These are phyloP conservation scores for Calliopsis andreniformis DNA, from an alignment of 1,140 invertebrate species.

Conservation along the genomic window DNA sequence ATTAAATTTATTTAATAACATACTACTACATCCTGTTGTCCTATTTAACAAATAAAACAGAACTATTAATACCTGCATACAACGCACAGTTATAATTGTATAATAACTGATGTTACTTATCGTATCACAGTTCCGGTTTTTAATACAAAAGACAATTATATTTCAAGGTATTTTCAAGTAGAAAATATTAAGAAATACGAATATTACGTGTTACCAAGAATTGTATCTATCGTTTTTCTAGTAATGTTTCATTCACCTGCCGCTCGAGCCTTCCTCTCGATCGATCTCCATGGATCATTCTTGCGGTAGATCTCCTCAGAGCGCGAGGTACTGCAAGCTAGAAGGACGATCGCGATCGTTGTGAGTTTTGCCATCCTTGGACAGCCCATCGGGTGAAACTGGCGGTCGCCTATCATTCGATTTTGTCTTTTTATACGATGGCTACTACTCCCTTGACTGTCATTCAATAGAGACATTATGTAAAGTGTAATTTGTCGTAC, in stretches of 20 bases:
- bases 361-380: conserved; percentile 55
- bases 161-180: no score
- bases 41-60: no score
- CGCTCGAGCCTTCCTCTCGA: neutral
- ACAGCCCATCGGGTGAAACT: conserved; percentile 55
- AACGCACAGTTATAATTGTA: no score
- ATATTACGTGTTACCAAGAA: no score
- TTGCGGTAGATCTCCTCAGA: conserved; percentile 5
- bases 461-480: conserved; percentile 49
- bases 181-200: no score
- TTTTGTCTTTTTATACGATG: conserved; percentile 63
- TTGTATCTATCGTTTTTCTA: neutral
- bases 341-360: conserved; percentile 50
- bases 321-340: conserved; percentile 28
- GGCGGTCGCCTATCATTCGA: conserved; percentile 4
- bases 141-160: no score
- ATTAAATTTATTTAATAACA: no score
- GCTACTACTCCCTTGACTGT: neutral
- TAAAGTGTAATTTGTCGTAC: conserved; percentile 59
- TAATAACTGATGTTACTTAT: no score
- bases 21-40: no score
- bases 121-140: no score
- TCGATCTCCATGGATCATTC: neutral
- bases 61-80: no score
- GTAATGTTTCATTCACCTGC: conserved; percentile 55